Conservation (phyloP, 1,140 invertebrate species). For the Scaptomyza hsui region DNA sequence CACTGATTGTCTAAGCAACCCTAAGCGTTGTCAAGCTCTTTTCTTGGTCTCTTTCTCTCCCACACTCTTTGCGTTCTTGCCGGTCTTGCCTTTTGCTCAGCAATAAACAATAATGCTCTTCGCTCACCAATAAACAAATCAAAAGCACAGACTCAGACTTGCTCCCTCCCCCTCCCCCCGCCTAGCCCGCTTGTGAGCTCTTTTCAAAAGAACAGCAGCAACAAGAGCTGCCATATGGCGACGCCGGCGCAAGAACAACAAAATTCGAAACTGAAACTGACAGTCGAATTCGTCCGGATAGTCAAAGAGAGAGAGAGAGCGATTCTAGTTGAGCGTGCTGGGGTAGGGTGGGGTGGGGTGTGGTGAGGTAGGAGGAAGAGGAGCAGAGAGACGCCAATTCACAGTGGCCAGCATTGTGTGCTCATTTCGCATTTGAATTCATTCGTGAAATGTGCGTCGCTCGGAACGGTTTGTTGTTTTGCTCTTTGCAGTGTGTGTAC, state of each 20-base stretch:
- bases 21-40: neutral
- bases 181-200: neutral
- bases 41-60: conserved; percentile 19
- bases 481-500: conserved; percentile 3
- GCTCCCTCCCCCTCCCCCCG: neutral
- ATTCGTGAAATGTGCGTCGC: conserved; percentile 79
- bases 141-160: conserved; percentile 25
- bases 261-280: conserved; percentile 26
- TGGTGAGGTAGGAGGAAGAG: too few species aligned
- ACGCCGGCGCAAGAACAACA: conserved; percentile 38
- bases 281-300: conserved; percentile 4
- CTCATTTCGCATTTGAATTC: conserved; percentile 81
- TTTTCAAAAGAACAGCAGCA: conserved; percentile 4
- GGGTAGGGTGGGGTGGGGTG: neutral
- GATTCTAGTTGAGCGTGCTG: neutral
- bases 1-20: conserved; percentile 7
- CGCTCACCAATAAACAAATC: conserved; percentile 70
- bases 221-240: conserved; percentile 37
- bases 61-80: conserved; percentile 40
- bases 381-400: neutral
- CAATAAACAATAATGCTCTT: conserved; percentile 62
- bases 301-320: neutral
- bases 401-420: conserved; percentile 39
- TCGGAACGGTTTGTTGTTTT: conserved; percentile 54
- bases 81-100: conserved; percentile 55